phyloP scores from a whole-genome alignment of 2,113 vertebrate species.

The Siphamia tubifer region DNA sequence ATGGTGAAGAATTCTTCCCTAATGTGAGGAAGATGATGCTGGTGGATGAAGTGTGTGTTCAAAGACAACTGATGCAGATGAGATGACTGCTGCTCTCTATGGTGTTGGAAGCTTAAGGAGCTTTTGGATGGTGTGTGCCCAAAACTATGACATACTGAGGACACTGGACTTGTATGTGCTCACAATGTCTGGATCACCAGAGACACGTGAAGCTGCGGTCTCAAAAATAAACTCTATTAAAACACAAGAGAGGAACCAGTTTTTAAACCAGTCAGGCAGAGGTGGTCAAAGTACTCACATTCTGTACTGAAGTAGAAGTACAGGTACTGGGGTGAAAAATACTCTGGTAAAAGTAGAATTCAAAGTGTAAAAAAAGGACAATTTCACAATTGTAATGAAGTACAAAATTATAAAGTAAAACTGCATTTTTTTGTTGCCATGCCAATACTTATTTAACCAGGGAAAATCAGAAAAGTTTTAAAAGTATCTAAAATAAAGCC shows the following conservation, averaged over 20 bases:
- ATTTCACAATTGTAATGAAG: neutral
- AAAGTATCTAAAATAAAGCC: no score
- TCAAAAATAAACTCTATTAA: neutral
- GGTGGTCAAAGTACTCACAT: no score
- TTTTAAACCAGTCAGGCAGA: no score
- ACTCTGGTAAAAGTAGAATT: no score
- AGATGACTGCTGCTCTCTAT: neutral
- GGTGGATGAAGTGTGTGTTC: neutral
- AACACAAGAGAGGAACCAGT: no score
- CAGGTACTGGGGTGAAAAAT: no score
- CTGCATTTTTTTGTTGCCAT: no score
- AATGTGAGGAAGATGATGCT: neutral
- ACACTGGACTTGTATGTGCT: rapidly evolving
- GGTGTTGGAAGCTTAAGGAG: neutral
- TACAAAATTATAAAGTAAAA: no score
- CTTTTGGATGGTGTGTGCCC: neutral
- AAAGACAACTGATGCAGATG: neutral
- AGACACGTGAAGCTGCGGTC: neutral
- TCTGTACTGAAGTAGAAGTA: no score
- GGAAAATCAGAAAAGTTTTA: no score
- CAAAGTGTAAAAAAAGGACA: neutral
- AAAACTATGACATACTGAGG: neutral
- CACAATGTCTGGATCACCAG: neutral
- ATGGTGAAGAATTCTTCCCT: neutral
- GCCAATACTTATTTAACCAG: no score